Evolutionary conservation across 2,113 vertebrate species (phyloP), one percentile per base, ranked within the genome.

Genomic region (Cephalopholis sonnerati): DNA sequence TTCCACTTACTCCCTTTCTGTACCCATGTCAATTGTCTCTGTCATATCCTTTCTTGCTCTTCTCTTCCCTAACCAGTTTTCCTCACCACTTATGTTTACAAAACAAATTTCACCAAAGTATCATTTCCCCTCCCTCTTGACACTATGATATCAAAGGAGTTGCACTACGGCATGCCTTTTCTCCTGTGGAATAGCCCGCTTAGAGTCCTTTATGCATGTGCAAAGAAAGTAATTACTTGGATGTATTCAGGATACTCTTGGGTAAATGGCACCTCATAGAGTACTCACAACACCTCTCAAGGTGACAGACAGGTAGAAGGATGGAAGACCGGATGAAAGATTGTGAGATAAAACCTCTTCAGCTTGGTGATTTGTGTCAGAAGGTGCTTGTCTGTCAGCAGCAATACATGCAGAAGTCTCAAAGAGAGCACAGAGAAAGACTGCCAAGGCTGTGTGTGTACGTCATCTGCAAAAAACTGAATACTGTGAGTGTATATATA

Each of bases 231-330:
- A 77, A 89, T 87, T 71, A 81, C 36, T 11, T 13, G 22, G 48
- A 84, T 62, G 11, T n/a, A 76, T 79, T 82, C 64, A 54, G 74
- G 62, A 74, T 46, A 55, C 75, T 81, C 3, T 2, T n/a, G 65
- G 61, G 24, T 81, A 74, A 87, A 57, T 79, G 54, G 77, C 86
- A 77, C 46, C 75, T 81, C 84, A 76, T 74, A 16, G 48, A 81
- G 44, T 15, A n/a, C 51, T 79, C 69, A 57, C 64, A 81, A 15
- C 22, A n/a, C 15, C 48, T 71, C 74, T 92, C 80, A 67, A 81
- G 80, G 70, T 89, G 87, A 91, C 82, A 74, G 79, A 84, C 83
- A 87, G 79, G 76, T 85, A 61, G 39, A 74, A 58, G 77, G 69
- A 85, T 78, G 71, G 65, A 69, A 46, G 61, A 29, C 24, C 7